Evolutionary conservation across 23 tunicate genomes (phyloP), one percentile per base, ranked within the genome.

Genomic region (Ciona savignyi): DNA sequence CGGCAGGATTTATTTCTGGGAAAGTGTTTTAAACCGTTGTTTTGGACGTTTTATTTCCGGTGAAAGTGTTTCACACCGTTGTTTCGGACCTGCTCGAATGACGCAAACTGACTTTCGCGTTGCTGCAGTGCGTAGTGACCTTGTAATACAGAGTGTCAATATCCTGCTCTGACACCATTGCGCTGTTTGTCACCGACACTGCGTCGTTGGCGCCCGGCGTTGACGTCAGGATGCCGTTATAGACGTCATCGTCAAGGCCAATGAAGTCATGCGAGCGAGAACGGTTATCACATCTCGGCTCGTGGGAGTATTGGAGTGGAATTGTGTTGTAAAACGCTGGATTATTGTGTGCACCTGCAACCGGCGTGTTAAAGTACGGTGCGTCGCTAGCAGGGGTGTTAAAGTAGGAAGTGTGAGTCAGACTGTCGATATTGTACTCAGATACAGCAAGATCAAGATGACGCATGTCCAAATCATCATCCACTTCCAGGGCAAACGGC

Each of bases 381-480:
- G 32, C 27, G 23, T 69, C 78, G 11, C 15, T 15, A 42, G 15
- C 11, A 15, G 56, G 56, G 9, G 56, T 42, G 56, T 42, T 42
- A 42, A 42, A 42, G 56, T 42, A 42, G 9, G 56, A 42, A 6
- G 56, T 42, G 22, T 63, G 15, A n/a, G 67, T n/a, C 22, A 83
- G 77, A 4, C 27, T 80, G 60, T 83, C 73, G 33, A 83, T 77
- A 33, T 83, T 83, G 20, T 77, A 73, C 35, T 69, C 76, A 0
- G 89, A 66, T 1, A 83, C 82, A 19, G 89, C 89, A 28, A 83
- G 82, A 63, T 83, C 89, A 29, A 83, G 60, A 70, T 83, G 89
- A 9, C 82, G 82, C 70, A 83, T 71, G 35, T 83, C 82, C 24
- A 35, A 35, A 22, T n/a, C 26, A 4, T 63, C 67, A 63, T 63